Evolutionary conservation across 2,797 vertebrate genomes (phyloP).

Genomic region (Brachyrhaphis roseni): DNA sequence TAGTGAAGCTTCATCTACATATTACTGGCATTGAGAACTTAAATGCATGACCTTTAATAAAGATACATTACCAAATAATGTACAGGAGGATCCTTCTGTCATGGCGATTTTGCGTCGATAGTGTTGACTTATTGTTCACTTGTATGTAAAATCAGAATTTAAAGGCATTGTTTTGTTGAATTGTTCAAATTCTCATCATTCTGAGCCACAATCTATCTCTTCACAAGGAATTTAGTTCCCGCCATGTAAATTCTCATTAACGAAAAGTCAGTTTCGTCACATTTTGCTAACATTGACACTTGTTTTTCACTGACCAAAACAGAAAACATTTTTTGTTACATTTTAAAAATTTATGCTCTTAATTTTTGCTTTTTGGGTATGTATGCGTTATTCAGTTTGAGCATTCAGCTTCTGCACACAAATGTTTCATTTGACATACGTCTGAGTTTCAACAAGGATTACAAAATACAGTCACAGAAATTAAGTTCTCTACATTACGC

Average conservation of each 20-base stretch:
- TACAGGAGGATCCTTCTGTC: neutral
- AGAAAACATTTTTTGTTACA: neutral
- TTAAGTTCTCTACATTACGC: constrained; percentile 71
- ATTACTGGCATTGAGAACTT: neutral
- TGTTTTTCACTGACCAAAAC: neutral
- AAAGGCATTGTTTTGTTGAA: neutral
- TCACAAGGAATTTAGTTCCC: neutral
- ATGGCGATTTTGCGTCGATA: neutral
- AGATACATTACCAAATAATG: neutral
- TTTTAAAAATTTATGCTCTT: neutral
- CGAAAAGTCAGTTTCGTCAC: neutral
- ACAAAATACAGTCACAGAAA: constrained; percentile 63
- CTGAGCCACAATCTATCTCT: neutral
- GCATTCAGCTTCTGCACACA: neutral
- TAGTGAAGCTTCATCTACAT: neutral
- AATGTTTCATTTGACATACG: constrained; percentile 28
- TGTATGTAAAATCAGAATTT: neutral
- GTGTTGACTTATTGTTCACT: neutral
- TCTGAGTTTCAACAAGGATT: constrained; percentile 46
- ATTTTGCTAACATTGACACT: neutral
- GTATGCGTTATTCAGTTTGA: neutral
- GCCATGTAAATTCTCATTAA: neutral
- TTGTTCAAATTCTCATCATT: neutral
- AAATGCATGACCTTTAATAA: neutral
- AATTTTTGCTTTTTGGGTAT: neutral